Conservation (phyloP, 2,888 invertebrate species). For the Andrena chrysosceles region DNA sequence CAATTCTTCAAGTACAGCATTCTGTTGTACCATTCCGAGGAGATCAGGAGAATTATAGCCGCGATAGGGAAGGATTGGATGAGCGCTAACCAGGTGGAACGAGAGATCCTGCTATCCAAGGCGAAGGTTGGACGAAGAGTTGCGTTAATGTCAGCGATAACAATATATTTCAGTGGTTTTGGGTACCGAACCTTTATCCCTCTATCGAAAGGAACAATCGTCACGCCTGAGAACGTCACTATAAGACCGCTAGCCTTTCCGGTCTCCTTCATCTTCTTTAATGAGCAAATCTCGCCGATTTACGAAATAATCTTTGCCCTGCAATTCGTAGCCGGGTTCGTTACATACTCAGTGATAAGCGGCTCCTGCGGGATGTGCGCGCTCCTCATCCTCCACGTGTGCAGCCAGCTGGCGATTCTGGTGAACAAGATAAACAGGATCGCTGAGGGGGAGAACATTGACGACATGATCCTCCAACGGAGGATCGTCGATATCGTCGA, state of each 20-base stretch:
- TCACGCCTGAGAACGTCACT: conserved; percentile 63
- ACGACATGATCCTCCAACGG: not conserved
- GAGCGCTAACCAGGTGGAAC: conserved; percentile 43
- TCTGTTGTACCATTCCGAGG: conserved; percentile 1
- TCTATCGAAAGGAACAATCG: conserved; percentile 52
- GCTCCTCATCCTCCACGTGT: conserved; percentile 72
- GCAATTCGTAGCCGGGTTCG: conserved; percentile 70
- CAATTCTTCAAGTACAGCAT: conserved; percentile 47
- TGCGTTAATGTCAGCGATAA: conserved; percentile 62
- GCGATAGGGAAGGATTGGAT: conserved; percentile 69
- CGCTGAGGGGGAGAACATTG: not conserved
- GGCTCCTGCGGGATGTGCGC: conserved; percentile 72
- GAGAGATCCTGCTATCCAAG: conserved; percentile 71
- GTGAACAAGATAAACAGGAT: conserved; percentile 23
- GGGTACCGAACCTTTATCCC: conserved; percentile 73
- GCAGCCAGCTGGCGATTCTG: conserved; percentile 64
- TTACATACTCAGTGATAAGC: conserved; percentile 66
- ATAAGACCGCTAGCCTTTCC: conserved; percentile 69
- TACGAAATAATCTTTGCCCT: conserved; percentile 72
- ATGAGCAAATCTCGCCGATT: conserved; percentile 63
- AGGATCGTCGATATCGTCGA: conserved; percentile 44
- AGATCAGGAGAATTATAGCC: conserved; percentile 47
- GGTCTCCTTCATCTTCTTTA: conserved; percentile 69
- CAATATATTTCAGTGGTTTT: conserved; percentile 71
- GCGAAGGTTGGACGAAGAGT: conserved; percentile 72